Conservation (phyloP, 2,888 invertebrate genomes). For the Hirtodrosophila alboralis region DNA sequence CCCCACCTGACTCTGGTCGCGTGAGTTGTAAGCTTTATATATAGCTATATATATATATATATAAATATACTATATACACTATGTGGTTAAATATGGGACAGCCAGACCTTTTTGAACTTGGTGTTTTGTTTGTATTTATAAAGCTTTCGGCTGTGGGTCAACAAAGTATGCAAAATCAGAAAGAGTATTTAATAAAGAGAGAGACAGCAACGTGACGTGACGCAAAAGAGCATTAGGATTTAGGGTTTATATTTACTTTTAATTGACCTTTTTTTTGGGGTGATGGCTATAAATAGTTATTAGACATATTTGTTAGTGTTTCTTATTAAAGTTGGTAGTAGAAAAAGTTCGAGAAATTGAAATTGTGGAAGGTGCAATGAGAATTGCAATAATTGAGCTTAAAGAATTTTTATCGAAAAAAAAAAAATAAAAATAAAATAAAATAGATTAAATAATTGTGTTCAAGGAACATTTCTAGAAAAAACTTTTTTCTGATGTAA, state of each 20-base stretch:
- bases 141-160: conserved; percentile 54
- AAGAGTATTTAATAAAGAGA: conserved; percentile 6
- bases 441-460: too few relatives aligned
- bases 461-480: too few relatives aligned
- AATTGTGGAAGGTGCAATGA: conserved; percentile 1
- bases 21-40: conserved; percentile 42
- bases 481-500: too few relatives aligned
- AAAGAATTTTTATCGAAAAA: too few relatives aligned
- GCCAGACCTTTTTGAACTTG: conserved; percentile 16
- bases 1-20: conserved; percentile 25
- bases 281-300: conserved; percentile 39
- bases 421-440: too few relatives aligned
- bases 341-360: background rate
- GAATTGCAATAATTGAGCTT: too few relatives aligned
- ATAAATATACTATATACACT: too few relatives aligned
- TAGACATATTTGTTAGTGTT: conserved; percentile 19
- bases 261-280: conserved; percentile 37
- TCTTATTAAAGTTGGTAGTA: conserved; percentile 19
- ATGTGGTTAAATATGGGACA: conserved; percentile 13
- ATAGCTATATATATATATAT: too few relatives aligned
- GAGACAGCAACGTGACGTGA: conserved; percentile 8
- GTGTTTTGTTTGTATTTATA: conserved; percentile 35
- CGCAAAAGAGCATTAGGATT: background rate
- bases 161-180: conserved; percentile 44
- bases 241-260: conserved; percentile 10